These are phyloP conservation scores for Procambarus virginalis DNA, from an alignment of 1,140 invertebrate genomes.

Conservation along the genomic window DNA sequence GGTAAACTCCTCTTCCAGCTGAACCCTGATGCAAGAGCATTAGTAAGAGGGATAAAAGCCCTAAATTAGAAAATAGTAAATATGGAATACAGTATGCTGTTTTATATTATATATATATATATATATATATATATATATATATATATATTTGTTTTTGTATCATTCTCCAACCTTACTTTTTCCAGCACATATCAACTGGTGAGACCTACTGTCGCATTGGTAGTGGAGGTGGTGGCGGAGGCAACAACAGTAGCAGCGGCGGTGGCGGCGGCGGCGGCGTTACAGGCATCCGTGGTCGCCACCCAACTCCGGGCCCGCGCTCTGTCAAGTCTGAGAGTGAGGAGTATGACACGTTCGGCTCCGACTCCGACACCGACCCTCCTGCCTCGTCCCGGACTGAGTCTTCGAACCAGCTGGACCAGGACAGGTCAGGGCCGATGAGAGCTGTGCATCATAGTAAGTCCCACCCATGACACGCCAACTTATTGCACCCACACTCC, in stretches of 20 bases:
- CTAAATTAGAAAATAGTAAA: no score
- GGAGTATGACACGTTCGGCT: conserved; percentile 83
- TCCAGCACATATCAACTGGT: conserved; percentile 26
- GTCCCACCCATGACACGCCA: conserved; percentile 65
- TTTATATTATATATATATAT: no score
- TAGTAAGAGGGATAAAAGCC: no score
- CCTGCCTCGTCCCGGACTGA: conserved; percentile 84
- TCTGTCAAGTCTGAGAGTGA: conserved; percentile 77
- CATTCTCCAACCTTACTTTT: not conserved
- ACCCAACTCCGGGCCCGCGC: conserved; percentile 56
- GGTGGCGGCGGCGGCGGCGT: not conserved
- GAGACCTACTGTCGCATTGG: conserved; percentile 50
- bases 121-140: no score
- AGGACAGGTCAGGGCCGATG: conserved; percentile 80
- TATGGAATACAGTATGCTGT: no score
- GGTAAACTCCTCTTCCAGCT: no score
- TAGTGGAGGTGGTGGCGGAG: conserved; percentile 14
- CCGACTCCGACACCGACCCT: conserved; percentile 84
- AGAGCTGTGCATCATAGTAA: conserved; percentile 80
- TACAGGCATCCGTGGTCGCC: conserved; percentile 27
- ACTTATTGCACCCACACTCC: not conserved
- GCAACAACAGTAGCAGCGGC: not conserved
- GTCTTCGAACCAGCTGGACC: conserved; percentile 84
- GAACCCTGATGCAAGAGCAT: no score
- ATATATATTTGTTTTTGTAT: no score